phyloP scores from a whole-genome alignment of 2,888 invertebrate species.

The Tholera decimalis region DNA sequence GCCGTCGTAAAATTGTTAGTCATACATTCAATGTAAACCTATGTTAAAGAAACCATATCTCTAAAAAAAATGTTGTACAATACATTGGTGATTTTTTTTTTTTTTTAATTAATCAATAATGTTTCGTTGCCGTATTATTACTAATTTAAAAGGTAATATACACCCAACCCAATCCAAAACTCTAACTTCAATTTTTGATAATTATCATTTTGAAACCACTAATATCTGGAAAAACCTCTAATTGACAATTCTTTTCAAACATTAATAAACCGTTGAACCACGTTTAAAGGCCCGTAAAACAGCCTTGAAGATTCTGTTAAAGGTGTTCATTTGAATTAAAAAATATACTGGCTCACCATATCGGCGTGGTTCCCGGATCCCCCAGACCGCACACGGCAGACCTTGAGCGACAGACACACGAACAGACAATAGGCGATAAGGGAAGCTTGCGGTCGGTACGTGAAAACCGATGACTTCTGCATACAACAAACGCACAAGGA shows the following conservation, averaged over 20 bases:
- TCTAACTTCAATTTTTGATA: neutral
- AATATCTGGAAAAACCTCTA: neutral
- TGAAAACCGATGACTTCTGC: constrained; percentile 80
- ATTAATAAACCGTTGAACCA: neutral
- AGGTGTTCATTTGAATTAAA: constrained; percentile 51
- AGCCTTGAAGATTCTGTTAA: constrained; percentile 43
- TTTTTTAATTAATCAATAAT: no score
- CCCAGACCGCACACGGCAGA: constrained; percentile 74
- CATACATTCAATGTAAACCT: neutral
- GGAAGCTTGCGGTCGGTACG: constrained; percentile 82
- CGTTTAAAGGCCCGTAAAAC: constrained; percentile 22
- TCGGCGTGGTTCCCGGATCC: constrained; percentile 62
- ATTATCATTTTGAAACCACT: neutral
- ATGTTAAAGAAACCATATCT: neutral
- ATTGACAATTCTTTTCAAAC: neutral
- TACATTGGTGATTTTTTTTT: no score
- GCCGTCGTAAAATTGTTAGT: neutral
- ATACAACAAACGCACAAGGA: constrained; percentile 60
- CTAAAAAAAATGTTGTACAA: no score
- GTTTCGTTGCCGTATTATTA: no score
- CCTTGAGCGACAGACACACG: constrained; percentile 73
- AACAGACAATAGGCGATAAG: constrained; percentile 84
- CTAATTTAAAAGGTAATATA: no score
- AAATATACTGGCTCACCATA: constrained; percentile 51
- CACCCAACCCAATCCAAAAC: neutral